These are phyloP conservation scores for Pluvianellus socialis DNA, from an alignment of 2,113 vertebrate genomes.

Conservation along the genomic window DNA sequence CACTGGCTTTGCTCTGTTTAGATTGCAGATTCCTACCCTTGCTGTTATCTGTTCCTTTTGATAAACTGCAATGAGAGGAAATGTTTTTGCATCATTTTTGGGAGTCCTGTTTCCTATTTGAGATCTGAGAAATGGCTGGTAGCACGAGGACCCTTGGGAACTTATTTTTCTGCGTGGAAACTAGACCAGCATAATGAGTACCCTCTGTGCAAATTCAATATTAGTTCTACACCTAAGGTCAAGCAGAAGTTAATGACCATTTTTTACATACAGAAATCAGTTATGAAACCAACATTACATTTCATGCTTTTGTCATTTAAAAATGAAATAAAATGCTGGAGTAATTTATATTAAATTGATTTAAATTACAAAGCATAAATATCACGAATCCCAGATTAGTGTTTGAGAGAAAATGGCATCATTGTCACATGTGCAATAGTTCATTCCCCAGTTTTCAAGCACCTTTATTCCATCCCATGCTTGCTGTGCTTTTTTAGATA, in stretches of 20 bases:
- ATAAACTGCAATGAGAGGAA: constrained; percentile 61
- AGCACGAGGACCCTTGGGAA: constrained; percentile 45
- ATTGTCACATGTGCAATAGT: neutral
- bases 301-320: constrained; percentile 50
- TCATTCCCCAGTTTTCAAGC: neutral
- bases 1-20: neutral
- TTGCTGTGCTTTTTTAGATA: constrained; percentile 35
- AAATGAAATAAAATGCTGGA: constrained; percentile 34
- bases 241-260: constrained; percentile 75
- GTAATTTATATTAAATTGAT: constrained; percentile 69
- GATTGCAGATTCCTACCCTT: constrained; percentile 15
- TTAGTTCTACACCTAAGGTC: constrained; percentile 68
- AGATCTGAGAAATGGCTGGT: constrained; percentile 27
- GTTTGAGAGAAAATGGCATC: neutral
- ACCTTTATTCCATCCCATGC: neutral
- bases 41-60: constrained; percentile 42
- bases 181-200: constrained; percentile 60
- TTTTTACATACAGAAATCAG: constrained; percentile 43
- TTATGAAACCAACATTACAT: constrained; percentile 41
- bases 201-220: constrained; percentile 65
- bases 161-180: constrained; percentile 49
- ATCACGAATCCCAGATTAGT: neutral
- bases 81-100: constrained; percentile 5
- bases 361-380: constrained; percentile 68
- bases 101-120: constrained; percentile 46